These are phyloP conservation scores for Phaethornis superciliosus DNA, from an alignment of 2,113 vertebrate genomes.

Conservation along the genomic window DNA sequence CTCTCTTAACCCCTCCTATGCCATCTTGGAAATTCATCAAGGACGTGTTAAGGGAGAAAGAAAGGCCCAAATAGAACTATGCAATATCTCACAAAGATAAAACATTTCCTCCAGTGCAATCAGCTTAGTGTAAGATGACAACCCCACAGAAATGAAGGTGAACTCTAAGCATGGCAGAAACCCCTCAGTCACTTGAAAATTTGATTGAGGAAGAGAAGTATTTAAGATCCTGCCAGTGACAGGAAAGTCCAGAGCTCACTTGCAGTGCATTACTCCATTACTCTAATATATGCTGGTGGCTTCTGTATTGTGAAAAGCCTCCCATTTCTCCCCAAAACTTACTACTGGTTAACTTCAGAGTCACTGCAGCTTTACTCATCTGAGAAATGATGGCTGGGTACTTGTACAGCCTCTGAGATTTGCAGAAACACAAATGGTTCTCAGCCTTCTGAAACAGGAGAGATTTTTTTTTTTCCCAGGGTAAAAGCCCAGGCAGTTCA, in stretches of 20 bases:
- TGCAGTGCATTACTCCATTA: background rate
- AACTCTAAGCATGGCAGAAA: background rate
- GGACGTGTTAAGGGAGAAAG: background rate
- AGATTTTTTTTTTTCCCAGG: background rate
- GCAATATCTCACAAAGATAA: background rate
- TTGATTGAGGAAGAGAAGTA: background rate
- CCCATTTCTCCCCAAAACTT: background rate
- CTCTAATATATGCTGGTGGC: background rate
- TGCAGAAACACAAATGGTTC: background rate
- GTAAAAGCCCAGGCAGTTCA: background rate
- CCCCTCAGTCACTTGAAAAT: background rate
- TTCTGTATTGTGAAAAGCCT: background rate
- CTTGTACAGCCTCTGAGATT: background rate
- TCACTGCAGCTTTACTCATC: background rate
- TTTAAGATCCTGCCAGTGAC: background rate
- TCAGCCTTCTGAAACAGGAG: background rate
- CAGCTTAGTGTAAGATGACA: background rate
- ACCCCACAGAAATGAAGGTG: background rate
- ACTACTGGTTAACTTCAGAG: background rate
- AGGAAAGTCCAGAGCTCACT: background rate
- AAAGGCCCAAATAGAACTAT: background rate
- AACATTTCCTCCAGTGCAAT: background rate
- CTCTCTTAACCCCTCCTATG: background rate
- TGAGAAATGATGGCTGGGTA: background rate
- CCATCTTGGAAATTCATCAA: background rate